Base-by-base conservation (phyloP, 2,797 vertebrate genomes). In the Argya squamiceps region DNA sequence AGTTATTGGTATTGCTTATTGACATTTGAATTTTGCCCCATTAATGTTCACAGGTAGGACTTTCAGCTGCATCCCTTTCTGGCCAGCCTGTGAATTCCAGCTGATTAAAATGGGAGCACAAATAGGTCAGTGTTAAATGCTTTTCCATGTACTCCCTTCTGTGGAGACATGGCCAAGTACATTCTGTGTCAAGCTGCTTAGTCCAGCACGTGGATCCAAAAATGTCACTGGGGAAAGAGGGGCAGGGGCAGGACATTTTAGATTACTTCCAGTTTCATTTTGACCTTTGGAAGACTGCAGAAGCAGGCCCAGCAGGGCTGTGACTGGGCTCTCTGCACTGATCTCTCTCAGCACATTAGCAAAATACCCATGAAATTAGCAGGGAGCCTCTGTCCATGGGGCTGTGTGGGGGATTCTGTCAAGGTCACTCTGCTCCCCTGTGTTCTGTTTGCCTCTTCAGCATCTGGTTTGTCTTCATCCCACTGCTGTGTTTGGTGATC, bases 231-330 rank as follows among this genome's bases (percentile, higher is more conserved):
- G 91, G 91, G 85, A 86, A 59, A 46, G 34, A 88, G 23, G 23
- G 32, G n/a, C 60, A 87, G 70, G n/a, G 71, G 69, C 63, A 88
- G 92, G 55, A 50, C 55, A 15, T 55, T 94, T 95, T n/a, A 60
- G 62, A 78, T 94, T 89, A 44, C 58, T 91, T 49, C 62, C 50
- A 75, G 43, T 73, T 76, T 89, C 30, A 2, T 81, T 65, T 26
- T 93, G 91, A 75, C 84, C 89, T 96, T 84, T 79, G 91, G 14
- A 86, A 69, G 85, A 27, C 26, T 62, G 41, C 59, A 43, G 69
- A 44, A 92, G 62, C n/a, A 64, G 52, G 27, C 60, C 39, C 41
- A 49, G 75, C 18, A 44, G 76, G 82, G 73, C n/a, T n/a, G n/a
- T 9, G 53, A 8, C 4, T 75, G 79, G 50, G 15, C 16, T 93